Evolutionary conservation across 2,888 invertebrate genomes (phyloP).

Genomic region (Germaria angustata): DNA sequence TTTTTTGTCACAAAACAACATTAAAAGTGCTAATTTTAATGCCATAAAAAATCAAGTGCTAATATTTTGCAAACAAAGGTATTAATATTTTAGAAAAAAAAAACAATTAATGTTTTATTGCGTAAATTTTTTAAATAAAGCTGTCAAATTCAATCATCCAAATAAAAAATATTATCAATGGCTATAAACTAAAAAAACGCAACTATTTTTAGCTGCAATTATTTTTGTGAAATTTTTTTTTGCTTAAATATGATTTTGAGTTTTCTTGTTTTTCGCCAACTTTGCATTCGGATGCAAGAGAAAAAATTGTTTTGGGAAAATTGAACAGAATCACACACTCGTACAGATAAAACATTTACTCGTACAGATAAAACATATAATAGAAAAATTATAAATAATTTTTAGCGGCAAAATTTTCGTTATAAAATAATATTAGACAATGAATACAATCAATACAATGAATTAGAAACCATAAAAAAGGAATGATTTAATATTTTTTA

Average conservation of each 20-base stretch:
- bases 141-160: neutral
- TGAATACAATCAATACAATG: too few species aligned
- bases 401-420: neutral
- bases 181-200: slow-evolving; percentile 48
- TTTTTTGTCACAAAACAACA: neutral
- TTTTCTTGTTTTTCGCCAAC: slow-evolving; percentile 24
- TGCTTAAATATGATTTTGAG: slow-evolving; percentile 40
- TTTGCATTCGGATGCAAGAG: slow-evolving; percentile 31
- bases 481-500: too few species aligned
- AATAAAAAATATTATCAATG: slow-evolving; percentile 7
- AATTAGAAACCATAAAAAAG: too few species aligned
- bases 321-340: neutral
- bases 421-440: neutral
- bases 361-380: neutral
- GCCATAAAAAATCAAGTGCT: neutral
- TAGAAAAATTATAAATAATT: neutral
- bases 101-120: slow-evolving; percentile 28
- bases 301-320: slow-evolving; percentile 5
- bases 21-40: slow-evolving; percentile 42
- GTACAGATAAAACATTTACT: neutral
- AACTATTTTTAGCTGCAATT: slow-evolving; percentile 64
- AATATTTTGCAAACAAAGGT: neutral
- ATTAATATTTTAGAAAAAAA: neutral
- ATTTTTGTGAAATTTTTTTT: slow-evolving; percentile 47
- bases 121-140: slow-evolving; percentile 43